Evolutionary conservation across 2,113 vertebrate species (phyloP).

Genomic region (Alaudala cheleensis): DNA sequence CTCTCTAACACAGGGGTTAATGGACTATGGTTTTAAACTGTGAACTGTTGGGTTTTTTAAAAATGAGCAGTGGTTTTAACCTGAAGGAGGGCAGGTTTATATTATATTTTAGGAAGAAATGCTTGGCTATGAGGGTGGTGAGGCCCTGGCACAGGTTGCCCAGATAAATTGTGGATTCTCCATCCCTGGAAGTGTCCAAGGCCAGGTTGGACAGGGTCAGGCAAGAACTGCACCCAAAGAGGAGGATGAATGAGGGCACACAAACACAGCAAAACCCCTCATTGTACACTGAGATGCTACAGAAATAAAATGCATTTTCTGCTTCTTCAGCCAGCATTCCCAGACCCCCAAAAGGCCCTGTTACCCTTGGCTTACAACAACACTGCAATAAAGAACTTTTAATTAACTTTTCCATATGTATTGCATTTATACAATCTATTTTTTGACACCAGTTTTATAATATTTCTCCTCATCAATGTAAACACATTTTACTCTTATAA

Average conservation of each 20-base stretch:
- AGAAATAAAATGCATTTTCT: neutral
- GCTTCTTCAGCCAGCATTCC: neutral
- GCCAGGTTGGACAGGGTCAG: rapidly evolving
- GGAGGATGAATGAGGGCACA: neutral
- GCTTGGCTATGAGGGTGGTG: neutral
- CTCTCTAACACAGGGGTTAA: neutral
- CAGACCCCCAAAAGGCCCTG: neutral
- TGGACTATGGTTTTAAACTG: neutral
- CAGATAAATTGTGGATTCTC: neutral
- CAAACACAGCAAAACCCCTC: neutral
- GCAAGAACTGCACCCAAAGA: neutral
- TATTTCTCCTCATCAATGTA: neutral
- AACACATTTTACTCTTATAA: neutral
- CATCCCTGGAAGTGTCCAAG: neutral
- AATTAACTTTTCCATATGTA: neutral
- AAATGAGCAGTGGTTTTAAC: neutral
- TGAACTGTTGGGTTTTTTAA: neutral
- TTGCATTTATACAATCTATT: neutral
- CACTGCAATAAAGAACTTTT: neutral
- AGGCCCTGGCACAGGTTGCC: neutral
- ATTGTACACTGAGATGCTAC: rapidly evolving
- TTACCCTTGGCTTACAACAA: neutral
- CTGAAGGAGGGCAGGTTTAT: neutral
- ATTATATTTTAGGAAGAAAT: neutral
- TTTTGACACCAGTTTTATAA: neutral